A percentile compares a stretch with the other conserved stretches of the same genome.
Conservation (phyloP, 2,888 invertebrate species). For the Drosophila meridionalis region DNA sequence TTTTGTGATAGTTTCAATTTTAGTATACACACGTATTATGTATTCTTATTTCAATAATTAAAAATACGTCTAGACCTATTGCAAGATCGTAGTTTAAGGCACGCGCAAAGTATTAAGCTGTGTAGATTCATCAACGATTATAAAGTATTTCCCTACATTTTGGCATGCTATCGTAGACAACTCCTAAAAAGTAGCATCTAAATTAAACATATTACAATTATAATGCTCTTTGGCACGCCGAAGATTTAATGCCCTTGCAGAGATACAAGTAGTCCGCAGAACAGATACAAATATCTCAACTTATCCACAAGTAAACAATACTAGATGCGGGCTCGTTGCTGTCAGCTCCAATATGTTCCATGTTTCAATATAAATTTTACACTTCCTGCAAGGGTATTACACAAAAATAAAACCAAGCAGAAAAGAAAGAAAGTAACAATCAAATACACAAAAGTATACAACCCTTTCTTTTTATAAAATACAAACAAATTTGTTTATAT, state of each 20-base stretch:
- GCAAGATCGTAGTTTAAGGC: conserved; percentile 64
- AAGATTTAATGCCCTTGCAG: conserved; percentile 3
- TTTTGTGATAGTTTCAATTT: conserved; percentile 81
- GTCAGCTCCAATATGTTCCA: neutral
- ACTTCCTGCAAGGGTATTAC: conserved; percentile 3
- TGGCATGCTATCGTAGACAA: conserved; percentile 66
- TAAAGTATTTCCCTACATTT: conserved; percentile 46
- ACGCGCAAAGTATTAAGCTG: conserved; percentile 70
- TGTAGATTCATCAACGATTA: conserved; percentile 38
- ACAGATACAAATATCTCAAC: neutral
- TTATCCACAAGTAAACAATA: neutral
- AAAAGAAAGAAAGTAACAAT: conserved; percentile 15
- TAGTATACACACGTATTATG: conserved; percentile 61
- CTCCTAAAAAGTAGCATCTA: conserved; percentile 47
- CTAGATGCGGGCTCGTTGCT: neutral
- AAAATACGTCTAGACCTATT: conserved; percentile 49
- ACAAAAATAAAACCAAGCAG: neutral
- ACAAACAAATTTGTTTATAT: conserved; percentile 10
- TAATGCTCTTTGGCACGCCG: conserved; percentile 3
- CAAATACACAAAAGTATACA: conserved; percentile 24
- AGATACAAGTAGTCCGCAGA: neutral
- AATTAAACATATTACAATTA: conserved; percentile 23
- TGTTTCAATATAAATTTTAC: neutral
- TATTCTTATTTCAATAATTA: conserved; percentile 51
- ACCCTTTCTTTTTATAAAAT: conserved; percentile 5